Conservation (phyloP, 1,140 invertebrate genomes). For the Eupristina koningsbergeri region DNA sequence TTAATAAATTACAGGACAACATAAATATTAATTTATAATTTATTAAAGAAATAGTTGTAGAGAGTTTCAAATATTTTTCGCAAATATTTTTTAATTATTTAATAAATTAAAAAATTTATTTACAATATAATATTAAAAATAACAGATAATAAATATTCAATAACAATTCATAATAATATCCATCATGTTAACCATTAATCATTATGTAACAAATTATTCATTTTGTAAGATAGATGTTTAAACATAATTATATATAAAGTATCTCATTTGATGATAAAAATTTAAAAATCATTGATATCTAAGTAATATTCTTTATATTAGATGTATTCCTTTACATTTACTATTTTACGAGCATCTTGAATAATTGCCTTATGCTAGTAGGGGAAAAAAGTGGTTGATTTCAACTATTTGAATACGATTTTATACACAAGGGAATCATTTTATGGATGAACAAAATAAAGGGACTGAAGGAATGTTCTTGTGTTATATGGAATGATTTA, state of each 20-base stretch:
- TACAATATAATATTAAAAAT: too few relatives aligned
- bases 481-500: not conserved
- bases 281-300: not conserved
- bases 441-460: not conserved
- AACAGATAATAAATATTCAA: too few relatives aligned
- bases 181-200: too few relatives aligned
- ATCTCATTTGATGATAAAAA: not conserved
- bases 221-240: not conserved
- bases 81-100: too few relatives aligned
- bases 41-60: too few relatives aligned
- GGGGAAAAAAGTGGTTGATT: not conserved
- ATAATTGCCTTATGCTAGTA: not conserved
- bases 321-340: not conserved
- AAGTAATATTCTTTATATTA: not conserved
- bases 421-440: slow-evolving; percentile 4
- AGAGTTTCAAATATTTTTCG: too few relatives aligned
- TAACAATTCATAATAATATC: too few relatives aligned
- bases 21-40: too few relatives aligned
- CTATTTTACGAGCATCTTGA: not conserved
- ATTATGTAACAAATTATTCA: not conserved
- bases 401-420: not conserved
- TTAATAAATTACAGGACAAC: too few relatives aligned
- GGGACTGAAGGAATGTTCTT: not conserved
- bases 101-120: too few relatives aligned
- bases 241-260: not conserved